Conservation (phyloP, 2,888 invertebrate species). For the Eurytoma californica region DNA sequence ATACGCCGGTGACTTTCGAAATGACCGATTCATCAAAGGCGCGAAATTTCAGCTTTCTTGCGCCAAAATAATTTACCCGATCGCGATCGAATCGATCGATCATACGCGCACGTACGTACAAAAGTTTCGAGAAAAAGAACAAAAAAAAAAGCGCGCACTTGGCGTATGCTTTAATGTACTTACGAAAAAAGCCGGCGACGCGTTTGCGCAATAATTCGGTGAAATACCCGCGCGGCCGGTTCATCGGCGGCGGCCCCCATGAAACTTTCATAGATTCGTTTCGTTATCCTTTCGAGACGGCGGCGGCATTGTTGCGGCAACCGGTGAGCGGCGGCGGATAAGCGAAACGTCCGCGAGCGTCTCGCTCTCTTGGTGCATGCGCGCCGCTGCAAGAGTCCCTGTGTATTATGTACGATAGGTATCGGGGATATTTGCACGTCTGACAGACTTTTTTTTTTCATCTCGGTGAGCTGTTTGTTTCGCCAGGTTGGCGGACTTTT, state of each 20-base stretch:
- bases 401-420: not conserved
- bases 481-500: constrained; percentile 6
- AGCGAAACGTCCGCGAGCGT: constrained; percentile 12
- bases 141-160: not conserved
- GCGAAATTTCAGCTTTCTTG: not conserved
- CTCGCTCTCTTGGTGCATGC: not conserved
- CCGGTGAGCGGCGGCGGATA: constrained; percentile 12
- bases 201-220: not conserved
- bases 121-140: too few species aligned
- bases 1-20: constrained; percentile 36
- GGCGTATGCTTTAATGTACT: not conserved
- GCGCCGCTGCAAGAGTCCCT: constrained; percentile 4
- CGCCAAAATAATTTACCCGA: constrained; percentile 35
- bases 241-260: constrained; percentile 34
- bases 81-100: constrained; percentile 26
- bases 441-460: not conserved
- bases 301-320: constrained; percentile 39
- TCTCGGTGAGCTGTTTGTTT: not conserved
- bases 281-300: constrained; percentile 49
- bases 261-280: constrained; percentile 56
- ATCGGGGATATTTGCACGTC: constrained; percentile 49
- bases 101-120: not conserved
- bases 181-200: not conserved
- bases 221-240: not conserved
- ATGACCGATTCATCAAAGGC: constrained; percentile 36